Evolutionary conservation across 2,113 vertebrate genomes (phyloP).

Genomic region (Cephalophus harveyi): DNA sequence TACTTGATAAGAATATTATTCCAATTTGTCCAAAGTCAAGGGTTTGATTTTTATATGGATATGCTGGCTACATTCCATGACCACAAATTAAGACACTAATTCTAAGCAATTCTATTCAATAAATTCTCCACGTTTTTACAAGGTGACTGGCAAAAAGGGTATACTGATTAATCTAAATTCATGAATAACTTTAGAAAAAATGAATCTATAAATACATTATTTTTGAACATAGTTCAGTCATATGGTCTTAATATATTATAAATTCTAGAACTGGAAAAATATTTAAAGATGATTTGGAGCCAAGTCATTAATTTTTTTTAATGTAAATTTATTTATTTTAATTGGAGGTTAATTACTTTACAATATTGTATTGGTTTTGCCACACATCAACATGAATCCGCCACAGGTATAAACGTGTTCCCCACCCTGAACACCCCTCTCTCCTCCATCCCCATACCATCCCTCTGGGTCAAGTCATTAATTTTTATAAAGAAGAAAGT

Average conservation of each 20-base stretch:
- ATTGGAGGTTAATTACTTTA: too few species aligned
- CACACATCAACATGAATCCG: too few species aligned
- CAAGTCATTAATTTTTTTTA: neutral
- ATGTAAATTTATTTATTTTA: too few species aligned
- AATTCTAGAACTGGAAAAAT: neutral
- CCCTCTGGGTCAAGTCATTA: neutral
- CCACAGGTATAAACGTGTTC: too few species aligned
- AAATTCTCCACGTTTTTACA: neutral
- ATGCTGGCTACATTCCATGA: neutral
- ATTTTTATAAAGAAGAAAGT: neutral
- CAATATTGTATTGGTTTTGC: too few species aligned
- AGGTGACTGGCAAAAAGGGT: neutral
- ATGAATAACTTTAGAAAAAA: slow-evolving; percentile 7
- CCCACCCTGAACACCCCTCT: too few species aligned
- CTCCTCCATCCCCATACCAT: too few species aligned
- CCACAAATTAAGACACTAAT: neutral
- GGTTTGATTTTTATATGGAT: neutral
- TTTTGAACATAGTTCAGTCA: neutral
- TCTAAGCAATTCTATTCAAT: neutral
- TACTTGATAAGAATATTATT: neutral
- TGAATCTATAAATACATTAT: neutral
- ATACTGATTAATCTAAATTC: neutral
- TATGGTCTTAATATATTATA: neutral
- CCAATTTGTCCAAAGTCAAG: neutral
- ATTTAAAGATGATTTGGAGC: neutral